Evolutionary conservation across 1,140 invertebrate genomes (phyloP), one percentile per base, ranked within the genome.

Genomic region (Caerostris darwini): DNA sequence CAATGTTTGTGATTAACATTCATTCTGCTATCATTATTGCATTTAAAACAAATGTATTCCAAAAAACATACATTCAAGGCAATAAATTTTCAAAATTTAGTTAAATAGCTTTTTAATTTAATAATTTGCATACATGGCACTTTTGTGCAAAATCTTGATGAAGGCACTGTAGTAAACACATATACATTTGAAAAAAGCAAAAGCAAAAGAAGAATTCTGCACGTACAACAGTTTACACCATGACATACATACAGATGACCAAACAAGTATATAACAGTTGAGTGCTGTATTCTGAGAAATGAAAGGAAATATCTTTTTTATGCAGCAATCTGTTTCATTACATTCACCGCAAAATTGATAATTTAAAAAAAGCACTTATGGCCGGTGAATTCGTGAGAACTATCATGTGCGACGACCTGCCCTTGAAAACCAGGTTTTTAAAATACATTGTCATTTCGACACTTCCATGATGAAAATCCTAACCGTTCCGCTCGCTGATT

Each of bases 401-500:
- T 77, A 53, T 14, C 34, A 77, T 53, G 61, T 12, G 53, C 34
- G 8, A 77, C 34, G 53, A 6, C 14, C 71, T 34, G 71, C 10
- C 71, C 71, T 77, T 77, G 71, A 12, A 53, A 77, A 34, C 12
- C 3, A 19, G 34, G 12, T 34, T 53, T 50, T 50, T 50, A 34
- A 77, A 50, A 19, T 71, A 71, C 69, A 34, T 77, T 77, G 69
- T 77, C 12, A 77, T 77, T 77, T 77, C 71, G 34, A 77, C 71
- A 77, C 71, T 77, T 77, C 34, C 71, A 77, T 10, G 71, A 77
- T 77, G 71, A 77, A 77, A 77, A 77, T 77, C 8, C 34, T 53
- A 77, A 34, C 53, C 34, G 69, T 77, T 77, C 69, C 34, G 69
- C 69, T 77, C 69, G 12, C 8, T 77, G 71, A 7, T 50, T 77